A percentile compares a stretch with the other conserved stretches of the same genome.
Evolutionary conservation across 2,888 invertebrate genomes (phyloP).

Genomic region (Tenthredo amoena): DNA sequence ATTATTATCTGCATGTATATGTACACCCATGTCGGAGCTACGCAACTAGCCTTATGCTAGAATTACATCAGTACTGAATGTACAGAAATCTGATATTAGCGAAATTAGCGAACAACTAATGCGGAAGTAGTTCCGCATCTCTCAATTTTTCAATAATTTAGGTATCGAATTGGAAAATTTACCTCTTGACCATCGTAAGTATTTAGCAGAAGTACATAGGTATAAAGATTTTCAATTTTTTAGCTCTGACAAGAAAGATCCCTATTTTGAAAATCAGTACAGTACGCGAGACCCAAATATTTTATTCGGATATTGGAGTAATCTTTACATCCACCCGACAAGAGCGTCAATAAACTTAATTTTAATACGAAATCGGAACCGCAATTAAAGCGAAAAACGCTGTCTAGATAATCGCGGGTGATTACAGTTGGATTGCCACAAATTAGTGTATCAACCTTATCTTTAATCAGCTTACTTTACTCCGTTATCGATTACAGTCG

Average conservation of each 20-base stretch:
- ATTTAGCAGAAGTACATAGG: too few relatives aligned
- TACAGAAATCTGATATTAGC: too few relatives aligned
- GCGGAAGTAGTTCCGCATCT: too few relatives aligned
- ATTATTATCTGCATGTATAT: background rate
- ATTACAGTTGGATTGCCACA: background rate
- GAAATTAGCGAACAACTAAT: background rate
- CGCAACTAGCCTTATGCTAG: background rate
- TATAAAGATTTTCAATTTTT: background rate
- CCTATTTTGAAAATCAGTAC: too few relatives aligned
- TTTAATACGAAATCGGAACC: background rate
- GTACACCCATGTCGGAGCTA: background rate
- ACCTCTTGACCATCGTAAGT: too few relatives aligned
- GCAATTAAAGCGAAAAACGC: background rate
- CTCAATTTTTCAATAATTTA: too few relatives aligned
- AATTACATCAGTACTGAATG: background rate
- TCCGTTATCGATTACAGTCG: conserved; percentile 3
- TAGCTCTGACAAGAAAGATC: too few relatives aligned
- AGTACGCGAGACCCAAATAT: too few relatives aligned
- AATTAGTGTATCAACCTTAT: background rate
- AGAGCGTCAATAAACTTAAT: background rate
- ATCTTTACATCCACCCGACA: background rate
- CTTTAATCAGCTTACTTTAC: background rate
- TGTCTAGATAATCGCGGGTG: background rate
- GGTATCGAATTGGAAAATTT: too few relatives aligned
- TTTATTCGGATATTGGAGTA: background rate